A percentile compares a stretch with the other conserved stretches of the same genome.
phyloP scores from a whole-genome alignment of 2,113 vertebrate genomes.

The Oplegnathus fasciatus region DNA sequence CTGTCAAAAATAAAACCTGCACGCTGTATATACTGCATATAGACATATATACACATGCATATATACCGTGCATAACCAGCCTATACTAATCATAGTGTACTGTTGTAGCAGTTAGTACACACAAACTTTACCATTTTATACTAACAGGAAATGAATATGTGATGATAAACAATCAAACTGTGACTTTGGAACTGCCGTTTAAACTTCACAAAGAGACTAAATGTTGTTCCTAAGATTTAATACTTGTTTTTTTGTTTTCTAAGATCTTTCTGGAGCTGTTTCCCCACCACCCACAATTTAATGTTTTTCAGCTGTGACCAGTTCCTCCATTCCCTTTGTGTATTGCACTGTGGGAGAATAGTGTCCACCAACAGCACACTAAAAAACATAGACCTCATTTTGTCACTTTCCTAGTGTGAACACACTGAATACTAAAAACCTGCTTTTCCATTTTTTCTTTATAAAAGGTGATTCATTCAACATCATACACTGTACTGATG shows the following conservation, averaged over 20 bases:
- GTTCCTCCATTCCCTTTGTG: not conserved
- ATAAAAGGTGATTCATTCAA: too few relatives aligned
- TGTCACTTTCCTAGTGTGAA: not conserved
- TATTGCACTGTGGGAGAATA: not conserved
- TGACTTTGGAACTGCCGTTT: not conserved
- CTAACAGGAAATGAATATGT: not conserved
- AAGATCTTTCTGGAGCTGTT: not conserved
- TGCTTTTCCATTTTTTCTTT: too few relatives aligned
- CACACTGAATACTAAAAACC: not conserved
- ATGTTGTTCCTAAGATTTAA: not conserved
- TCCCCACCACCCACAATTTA: not conserved
- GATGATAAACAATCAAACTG: not conserved
- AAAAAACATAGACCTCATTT: not conserved
- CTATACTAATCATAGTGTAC: not conserved
- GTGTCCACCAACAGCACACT: not conserved
- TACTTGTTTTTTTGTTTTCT: not conserved
- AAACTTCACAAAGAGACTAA: not conserved
- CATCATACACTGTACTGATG: not conserved
- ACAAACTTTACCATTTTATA: not conserved
- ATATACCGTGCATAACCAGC: too few relatives aligned
- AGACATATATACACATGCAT: too few relatives aligned
- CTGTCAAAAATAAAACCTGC: too few relatives aligned
- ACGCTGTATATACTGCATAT: too few relatives aligned
- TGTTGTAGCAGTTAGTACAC: not conserved
- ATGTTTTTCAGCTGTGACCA: not conserved